These are phyloP conservation scores for Metacarcinus magister DNA, from an alignment of 2,888 invertebrate species.

Conservation along the genomic window DNA sequence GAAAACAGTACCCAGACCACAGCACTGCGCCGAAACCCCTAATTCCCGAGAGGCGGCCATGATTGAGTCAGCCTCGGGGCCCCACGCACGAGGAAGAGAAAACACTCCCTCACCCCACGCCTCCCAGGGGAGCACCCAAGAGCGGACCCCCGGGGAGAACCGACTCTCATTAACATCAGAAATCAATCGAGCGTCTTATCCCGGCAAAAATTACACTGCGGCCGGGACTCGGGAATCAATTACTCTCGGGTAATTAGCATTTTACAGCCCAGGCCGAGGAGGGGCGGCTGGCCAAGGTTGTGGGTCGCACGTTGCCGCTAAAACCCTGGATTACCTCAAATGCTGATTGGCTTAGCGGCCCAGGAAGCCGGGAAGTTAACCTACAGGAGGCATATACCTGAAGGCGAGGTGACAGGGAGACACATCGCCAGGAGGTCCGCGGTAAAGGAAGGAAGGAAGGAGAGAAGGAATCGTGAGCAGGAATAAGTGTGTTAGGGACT, in stretches of 20 bases:
- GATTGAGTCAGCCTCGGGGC: conserved; percentile 41
- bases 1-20: neutral
- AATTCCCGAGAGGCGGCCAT: neutral
- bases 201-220: conserved; percentile 34
- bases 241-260: conserved; percentile 56
- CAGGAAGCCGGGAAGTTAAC: neutral
- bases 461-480: neutral
- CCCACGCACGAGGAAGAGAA: neutral
- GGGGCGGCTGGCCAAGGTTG: neutral
- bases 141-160: neutral
- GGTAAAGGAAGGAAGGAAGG: neutral
- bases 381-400: conserved; percentile 28
- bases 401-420: neutral
- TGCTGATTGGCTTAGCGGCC: neutral
- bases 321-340: conserved; percentile 14
- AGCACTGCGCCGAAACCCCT: neutral
- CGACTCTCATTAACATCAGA: conserved; percentile 14
- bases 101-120: neutral
- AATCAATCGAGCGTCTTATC: conserved; percentile 41
- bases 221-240: conserved; percentile 28
- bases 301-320: neutral
- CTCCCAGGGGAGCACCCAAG: conserved; percentile 20
- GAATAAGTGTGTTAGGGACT: neutral
- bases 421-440: neutral
- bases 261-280: conserved; percentile 50